A percentile compares a stretch with the other conserved stretches of the same genome.
Evolutionary conservation across 2,113 vertebrate species (phyloP).

Genomic region (Scomber scombrus): DNA sequence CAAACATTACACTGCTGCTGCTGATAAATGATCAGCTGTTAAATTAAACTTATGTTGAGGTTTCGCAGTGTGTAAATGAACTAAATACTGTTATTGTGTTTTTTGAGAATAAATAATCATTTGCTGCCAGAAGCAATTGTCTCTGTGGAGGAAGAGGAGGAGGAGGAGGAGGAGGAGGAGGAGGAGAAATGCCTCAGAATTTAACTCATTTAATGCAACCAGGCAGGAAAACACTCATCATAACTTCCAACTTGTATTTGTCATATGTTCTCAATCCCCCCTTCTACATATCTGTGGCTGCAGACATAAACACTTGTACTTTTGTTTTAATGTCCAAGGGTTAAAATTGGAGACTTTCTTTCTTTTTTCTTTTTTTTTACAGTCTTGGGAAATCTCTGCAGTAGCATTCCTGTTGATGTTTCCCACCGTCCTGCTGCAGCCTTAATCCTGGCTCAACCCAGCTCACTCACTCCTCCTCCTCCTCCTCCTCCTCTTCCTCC

Average conservation of each 20-base stretch:
- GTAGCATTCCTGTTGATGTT: constrained; percentile 58
- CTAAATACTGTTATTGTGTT: too few relatives aligned
- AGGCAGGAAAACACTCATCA: too few relatives aligned
- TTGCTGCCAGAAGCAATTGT: neutral
- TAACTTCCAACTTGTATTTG: neutral
- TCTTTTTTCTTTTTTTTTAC: too few relatives aligned
- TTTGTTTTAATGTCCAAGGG: neutral
- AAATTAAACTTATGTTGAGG: neutral
- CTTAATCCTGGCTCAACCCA: constrained; percentile 63
- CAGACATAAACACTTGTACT: neutral
- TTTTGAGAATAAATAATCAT: too few relatives aligned
- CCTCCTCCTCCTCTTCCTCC: too few relatives aligned
- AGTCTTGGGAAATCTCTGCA: constrained; percentile 39
- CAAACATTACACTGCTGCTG: neutral
- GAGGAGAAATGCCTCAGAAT: too few relatives aligned
- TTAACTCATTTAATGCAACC: neutral
- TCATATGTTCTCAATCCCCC: neutral
- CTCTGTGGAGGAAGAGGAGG: neutral
- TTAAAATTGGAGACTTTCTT: constrained; percentile 7
- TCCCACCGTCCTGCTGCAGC: constrained; percentile 61
- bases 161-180: too few relatives aligned
- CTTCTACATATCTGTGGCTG: neutral
- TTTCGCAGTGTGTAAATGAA: neutral
- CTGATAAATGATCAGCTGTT: neutral
- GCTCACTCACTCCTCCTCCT: constrained; percentile 13